Evolutionary conservation across 2,113 vertebrate genomes (phyloP).

Genomic region (Oreocharis arfaki): DNA sequence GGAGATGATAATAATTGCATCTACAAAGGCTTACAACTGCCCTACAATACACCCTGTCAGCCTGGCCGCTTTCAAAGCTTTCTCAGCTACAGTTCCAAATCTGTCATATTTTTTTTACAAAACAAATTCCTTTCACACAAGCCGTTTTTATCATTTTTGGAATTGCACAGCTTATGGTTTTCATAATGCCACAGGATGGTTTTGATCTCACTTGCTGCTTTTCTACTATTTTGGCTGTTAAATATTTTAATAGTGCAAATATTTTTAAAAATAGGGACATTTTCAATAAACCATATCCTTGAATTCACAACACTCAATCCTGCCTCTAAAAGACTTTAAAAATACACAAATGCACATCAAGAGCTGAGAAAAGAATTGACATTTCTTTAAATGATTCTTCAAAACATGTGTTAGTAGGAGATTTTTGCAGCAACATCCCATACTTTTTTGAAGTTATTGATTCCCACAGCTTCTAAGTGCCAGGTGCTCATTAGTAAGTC

Average conservation of each 20-base stretch:
- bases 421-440: not conserved
- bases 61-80: not conserved
- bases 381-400: not conserved
- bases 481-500: not conserved
- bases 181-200: not conserved
- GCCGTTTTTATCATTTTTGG: not conserved
- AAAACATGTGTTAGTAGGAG: not conserved
- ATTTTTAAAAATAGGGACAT: not conserved
- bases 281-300: not conserved
- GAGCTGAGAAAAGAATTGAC: not conserved
- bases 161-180: not conserved
- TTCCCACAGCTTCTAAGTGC: not conserved
- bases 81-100: not conserved
- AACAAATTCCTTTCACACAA: not conserved
- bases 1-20: constrained; percentile 17
- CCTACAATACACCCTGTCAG: not conserved
- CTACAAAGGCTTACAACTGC: not conserved
- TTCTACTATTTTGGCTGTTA: not conserved
- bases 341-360: not conserved
- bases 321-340: not conserved
- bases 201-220: not conserved
- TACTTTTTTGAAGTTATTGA: not conserved
- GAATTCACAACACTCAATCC: not conserved
- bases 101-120: not conserved
- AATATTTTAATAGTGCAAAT: constrained; percentile 5